Percentiles rank a stretch among this genome's conserved stretches.
Evolutionary conservation across 1,140 invertebrate genomes (phyloP).

Genomic region (Carcinoscorpius rotundicauda): DNA sequence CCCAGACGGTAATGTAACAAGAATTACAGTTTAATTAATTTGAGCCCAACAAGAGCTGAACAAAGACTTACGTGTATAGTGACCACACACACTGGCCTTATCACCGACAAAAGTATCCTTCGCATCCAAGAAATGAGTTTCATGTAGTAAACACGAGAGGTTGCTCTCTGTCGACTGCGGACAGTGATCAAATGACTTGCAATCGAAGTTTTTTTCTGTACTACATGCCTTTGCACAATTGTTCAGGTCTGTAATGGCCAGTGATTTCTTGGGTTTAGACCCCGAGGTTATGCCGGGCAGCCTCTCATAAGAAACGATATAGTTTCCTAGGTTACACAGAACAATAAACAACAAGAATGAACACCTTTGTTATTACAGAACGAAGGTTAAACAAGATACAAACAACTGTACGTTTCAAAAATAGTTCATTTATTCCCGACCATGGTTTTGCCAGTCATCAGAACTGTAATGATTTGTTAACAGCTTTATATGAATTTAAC

Average conservation of each 20-base stretch:
- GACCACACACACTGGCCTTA: neutral
- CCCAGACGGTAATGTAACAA: too few species aligned
- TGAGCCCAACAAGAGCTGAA: too few species aligned
- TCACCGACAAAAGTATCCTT: neutral
- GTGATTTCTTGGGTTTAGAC: neutral
- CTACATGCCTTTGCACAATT: neutral
- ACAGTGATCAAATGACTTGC: neutral
- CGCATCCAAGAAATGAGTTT: neutral
- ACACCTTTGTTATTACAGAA: too few species aligned
- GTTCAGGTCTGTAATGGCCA: neutral
- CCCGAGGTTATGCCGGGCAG: neutral
- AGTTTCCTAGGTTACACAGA: neutral
- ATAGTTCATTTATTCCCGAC: too few species aligned
- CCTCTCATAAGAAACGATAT: neutral
- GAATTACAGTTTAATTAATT: too few species aligned
- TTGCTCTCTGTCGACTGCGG: neutral
- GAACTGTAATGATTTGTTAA: too few species aligned
- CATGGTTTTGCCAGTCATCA: too few species aligned
- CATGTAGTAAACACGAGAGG: neutral
- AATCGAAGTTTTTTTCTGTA: neutral
- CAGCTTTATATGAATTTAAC: too few species aligned
- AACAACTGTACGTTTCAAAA: too few species aligned
- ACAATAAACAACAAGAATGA: too few species aligned
- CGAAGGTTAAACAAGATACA: too few species aligned
- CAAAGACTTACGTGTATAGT: neutral